These are phyloP conservation scores for Dissostichus mawsoni DNA, from an alignment of 2,113 vertebrate genomes.

Conservation along the genomic window DNA sequence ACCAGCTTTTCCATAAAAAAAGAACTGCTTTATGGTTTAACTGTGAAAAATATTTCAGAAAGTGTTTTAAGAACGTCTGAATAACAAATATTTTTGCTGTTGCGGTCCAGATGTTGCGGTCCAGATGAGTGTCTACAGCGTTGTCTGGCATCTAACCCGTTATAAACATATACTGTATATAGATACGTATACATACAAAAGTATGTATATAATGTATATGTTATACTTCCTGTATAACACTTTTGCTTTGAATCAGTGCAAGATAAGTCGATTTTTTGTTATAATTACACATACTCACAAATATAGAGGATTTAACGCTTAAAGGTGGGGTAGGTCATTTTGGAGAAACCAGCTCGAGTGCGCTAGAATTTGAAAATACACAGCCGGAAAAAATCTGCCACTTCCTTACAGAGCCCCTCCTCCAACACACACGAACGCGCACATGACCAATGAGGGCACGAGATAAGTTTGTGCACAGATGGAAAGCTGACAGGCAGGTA, in stretches of 20 bases:
- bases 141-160: not conserved
- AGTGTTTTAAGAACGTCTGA: not conserved
- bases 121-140: constrained; percentile 17
- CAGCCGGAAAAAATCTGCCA: no score
- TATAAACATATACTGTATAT: not conserved
- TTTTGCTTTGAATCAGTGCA: not conserved
- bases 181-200: not conserved
- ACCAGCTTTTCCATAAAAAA: not conserved
- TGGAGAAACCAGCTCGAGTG: no score
- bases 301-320: constrained; percentile 32
- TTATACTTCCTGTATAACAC: not conserved
- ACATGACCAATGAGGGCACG: no score
- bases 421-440: no score
- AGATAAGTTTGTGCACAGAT: no score
- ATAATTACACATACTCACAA: constrained; percentile 26
- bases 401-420: no score
- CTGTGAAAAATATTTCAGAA: not conserved
- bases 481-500: no score
- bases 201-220: not conserved
- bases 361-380: no score
- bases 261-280: not conserved
- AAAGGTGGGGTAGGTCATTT: not conserved
- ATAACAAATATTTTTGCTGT: not conserved
- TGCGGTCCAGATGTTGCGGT: constrained; percentile 6
- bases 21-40: not conserved